These are phyloP conservation scores for Heliconius eleuchia DNA, from an alignment of 1,140 invertebrate genomes.

Conservation along the genomic window DNA sequence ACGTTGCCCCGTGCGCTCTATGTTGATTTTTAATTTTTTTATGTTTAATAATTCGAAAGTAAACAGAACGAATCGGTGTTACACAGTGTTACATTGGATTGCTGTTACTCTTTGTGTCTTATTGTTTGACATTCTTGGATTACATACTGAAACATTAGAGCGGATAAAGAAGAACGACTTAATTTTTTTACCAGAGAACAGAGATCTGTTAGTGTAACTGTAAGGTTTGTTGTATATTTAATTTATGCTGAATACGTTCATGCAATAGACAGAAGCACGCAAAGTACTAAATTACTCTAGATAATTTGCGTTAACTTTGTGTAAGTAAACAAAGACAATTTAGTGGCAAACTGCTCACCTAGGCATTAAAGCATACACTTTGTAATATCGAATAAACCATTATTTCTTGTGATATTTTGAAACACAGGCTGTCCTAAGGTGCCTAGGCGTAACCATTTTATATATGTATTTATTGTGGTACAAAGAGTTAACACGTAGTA, in stretches of 20 bases:
- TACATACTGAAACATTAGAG: neutral
- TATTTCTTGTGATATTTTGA: neutral
- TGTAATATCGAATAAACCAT: neutral
- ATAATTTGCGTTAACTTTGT: neutral
- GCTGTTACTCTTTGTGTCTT: slow-evolving; percentile 36
- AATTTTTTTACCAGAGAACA: slow-evolving; percentile 27
- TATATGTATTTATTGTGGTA: neutral
- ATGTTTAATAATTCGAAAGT: slow-evolving; percentile 40
- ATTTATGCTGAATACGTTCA: neutral
- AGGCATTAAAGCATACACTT: neutral
- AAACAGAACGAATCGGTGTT: slow-evolving; percentile 40
- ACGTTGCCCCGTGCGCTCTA: slow-evolving; percentile 44
- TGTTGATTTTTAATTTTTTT: neutral
- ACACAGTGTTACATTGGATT: slow-evolving; percentile 41
- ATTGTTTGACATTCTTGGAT: slow-evolving; percentile 34
- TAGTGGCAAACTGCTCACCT: neutral
- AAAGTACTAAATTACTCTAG: neutral
- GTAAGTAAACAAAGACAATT: slow-evolving; percentile 3
- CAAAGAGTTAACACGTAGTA: too few species aligned
- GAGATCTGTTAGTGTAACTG: slow-evolving; percentile 55
- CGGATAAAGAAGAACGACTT: neutral
- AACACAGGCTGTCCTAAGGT: neutral
- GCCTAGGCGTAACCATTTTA: neutral
- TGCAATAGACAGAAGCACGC: neutral
- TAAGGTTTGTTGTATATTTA: slow-evolving; percentile 58